A percentile compares a stretch with the other conserved stretches of the same genome.
These are phyloP conservation scores for Eueremaeus valkanovi DNA, from an alignment of 2,888 invertebrate genomes.

Conservation along the genomic window DNA sequence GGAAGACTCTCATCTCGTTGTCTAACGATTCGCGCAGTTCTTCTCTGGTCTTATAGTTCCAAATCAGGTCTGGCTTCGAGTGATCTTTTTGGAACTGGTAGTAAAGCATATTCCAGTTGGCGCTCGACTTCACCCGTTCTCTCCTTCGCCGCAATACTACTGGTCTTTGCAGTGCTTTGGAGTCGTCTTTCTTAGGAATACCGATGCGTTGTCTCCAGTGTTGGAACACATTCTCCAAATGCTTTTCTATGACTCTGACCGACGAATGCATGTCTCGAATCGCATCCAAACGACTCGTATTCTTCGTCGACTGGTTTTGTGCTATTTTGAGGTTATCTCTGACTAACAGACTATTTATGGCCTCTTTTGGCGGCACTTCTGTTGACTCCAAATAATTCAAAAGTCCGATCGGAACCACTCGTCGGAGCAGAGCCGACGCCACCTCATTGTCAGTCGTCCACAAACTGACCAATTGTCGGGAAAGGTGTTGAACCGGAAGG, in stretches of 20 bases:
- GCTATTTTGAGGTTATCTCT: slow-evolving; percentile 94
- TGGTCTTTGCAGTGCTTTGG: slow-evolving; percentile 65
- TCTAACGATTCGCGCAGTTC: slow-evolving; percentile 87
- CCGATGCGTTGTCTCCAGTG: slow-evolving; percentile 68
- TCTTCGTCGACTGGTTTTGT: slow-evolving; percentile 47
- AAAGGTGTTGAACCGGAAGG: slow-evolving; percentile 70
- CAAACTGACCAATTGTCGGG: slow-evolving; percentile 85
- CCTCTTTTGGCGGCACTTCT: slow-evolving; percentile 70
- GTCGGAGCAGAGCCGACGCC: slow-evolving; percentile 75
- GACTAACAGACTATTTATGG: slow-evolving; percentile 56
- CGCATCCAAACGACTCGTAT: slow-evolving; percentile 41
- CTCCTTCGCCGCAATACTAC: slow-evolving; percentile 85
- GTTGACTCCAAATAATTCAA: slow-evolving; percentile 80
- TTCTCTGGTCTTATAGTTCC: slow-evolving; percentile 98
- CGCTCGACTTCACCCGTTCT: slow-evolving; percentile 76
- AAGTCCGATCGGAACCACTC: slow-evolving; percentile 89
- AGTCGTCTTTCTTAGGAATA: slow-evolving; percentile 50
- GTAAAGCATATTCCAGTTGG: slow-evolving; percentile 91
- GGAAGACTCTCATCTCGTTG: slow-evolving; percentile 85
- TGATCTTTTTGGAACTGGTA: slow-evolving; percentile 92
- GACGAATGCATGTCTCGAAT: slow-evolving; percentile 45
- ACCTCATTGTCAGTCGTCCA: slow-evolving; percentile 94
- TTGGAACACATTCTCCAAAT: slow-evolving; percentile 59
- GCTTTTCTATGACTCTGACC: slow-evolving; percentile 53
- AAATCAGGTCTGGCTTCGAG: slow-evolving; percentile 90